Conservation (phyloP, 2,113 vertebrate species). For the Peromyscus leucopus region DNA sequence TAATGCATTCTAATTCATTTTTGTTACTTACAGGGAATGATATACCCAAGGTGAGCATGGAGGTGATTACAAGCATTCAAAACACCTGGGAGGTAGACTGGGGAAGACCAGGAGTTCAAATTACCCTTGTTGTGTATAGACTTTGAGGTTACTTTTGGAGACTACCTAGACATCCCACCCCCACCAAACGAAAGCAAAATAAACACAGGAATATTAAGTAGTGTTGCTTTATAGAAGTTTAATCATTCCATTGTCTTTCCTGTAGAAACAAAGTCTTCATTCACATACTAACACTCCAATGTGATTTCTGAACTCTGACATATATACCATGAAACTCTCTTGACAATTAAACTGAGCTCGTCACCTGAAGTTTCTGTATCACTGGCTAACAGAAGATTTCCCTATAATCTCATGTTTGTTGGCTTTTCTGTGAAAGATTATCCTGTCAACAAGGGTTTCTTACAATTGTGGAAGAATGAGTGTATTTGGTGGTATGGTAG, state of each 20-base stretch:
- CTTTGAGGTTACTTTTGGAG: neutral
- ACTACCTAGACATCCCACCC: rapidly evolving
- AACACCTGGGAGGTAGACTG: neutral
- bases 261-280: conserved; percentile 49
- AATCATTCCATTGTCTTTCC: conserved; percentile 28
- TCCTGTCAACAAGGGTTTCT: conserved; percentile 54
- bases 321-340: conserved; percentile 30
- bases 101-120: neutral
- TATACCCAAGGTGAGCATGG: neutral
- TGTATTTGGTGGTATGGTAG: neutral
- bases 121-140: neutral
- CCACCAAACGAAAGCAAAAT: neutral
- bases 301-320: conserved; percentile 52
- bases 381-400: conserved; percentile 56
- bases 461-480: neutral
- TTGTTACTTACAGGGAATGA: neutral
- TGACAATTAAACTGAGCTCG: conserved; percentile 32
- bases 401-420: conserved; percentile 40
- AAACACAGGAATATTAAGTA: conserved; percentile 50
- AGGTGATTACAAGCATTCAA: neutral
- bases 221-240: conserved; percentile 16
- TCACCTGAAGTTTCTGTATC: conserved; percentile 1
- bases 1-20: neutral
- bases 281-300: neutral
- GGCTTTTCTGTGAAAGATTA: conserved; percentile 57